These are phyloP conservation scores for Mellilla xanthometata DNA, from an alignment of 2,888 invertebrate genomes.

Conservation along the genomic window DNA sequence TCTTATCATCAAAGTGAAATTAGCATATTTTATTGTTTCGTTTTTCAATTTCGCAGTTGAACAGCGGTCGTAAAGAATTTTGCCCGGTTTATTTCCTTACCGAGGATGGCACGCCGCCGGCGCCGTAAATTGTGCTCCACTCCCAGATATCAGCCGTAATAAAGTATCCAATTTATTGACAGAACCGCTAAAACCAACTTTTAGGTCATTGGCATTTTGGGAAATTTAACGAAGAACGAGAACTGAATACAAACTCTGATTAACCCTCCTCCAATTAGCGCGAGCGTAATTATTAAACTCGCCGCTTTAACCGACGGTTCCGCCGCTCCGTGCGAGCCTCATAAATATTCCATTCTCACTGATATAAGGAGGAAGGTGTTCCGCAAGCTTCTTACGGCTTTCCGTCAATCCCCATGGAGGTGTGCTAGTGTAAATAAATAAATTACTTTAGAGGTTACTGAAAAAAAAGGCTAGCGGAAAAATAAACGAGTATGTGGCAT, in stretches of 20 bases:
- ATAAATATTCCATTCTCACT: slow-evolving; percentile 30
- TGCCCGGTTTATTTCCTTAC: slow-evolving; percentile 48
- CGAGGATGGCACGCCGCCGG: slow-evolving; percentile 39
- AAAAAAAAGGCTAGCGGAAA: too few relatives aligned
- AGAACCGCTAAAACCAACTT: slow-evolving; percentile 37
- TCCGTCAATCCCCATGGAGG: slow-evolving; percentile 20
- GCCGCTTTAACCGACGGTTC: slow-evolving; percentile 26
- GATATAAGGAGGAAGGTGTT: slow-evolving; percentile 26
- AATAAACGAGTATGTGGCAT: too few relatives aligned
- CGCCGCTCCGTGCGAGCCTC: slow-evolving; percentile 27
- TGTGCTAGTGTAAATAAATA: slow-evolving; percentile 33
- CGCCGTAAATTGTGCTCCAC: slow-evolving; percentile 49
- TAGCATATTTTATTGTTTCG: slow-evolving; percentile 25
- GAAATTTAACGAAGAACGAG: slow-evolving; percentile 19
- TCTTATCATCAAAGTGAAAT: slow-evolving; percentile 17
- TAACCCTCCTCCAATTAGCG: slow-evolving; percentile 29
- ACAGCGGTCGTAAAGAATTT: slow-evolving; percentile 50
- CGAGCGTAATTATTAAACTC: slow-evolving; percentile 32
- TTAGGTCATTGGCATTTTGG: slow-evolving; percentile 29
- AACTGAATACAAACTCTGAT: slow-evolving; percentile 17
- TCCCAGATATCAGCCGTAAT: slow-evolving; percentile 46
- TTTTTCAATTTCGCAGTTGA: slow-evolving; percentile 40
- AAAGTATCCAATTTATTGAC: slow-evolving; percentile 58
- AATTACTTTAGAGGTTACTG: too few relatives aligned
- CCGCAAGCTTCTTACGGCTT: slow-evolving; percentile 27